Conservation (phyloP, 2,888 invertebrate species). For the Teleogryllus oceanicus region DNA sequence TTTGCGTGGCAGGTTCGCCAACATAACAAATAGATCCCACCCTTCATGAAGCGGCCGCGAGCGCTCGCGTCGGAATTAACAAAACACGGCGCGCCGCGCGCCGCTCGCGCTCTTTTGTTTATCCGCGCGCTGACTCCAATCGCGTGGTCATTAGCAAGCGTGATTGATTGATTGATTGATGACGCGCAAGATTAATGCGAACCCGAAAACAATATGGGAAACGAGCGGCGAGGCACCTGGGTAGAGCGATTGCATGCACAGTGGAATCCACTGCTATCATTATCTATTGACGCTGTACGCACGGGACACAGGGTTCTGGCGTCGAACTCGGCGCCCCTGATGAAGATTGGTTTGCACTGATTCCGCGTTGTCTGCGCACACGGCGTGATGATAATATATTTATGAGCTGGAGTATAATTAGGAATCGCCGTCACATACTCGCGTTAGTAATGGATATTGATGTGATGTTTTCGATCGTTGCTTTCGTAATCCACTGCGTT, state of each 20-base stretch:
- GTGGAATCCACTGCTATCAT: not conserved
- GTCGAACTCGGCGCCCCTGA: not conserved
- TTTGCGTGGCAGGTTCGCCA: not conserved
- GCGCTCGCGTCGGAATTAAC: not conserved
- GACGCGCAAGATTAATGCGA: not conserved
- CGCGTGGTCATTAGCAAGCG: not conserved
- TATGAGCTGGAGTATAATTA: not conserved
- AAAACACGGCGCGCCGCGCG: not conserved
- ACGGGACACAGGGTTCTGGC: not conserved
- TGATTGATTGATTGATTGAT: slow-evolving; percentile 18
- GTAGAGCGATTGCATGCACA: not conserved
- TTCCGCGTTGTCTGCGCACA: not conserved
- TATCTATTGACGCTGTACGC: not conserved
- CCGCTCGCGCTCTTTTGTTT: slow-evolving; percentile 11
- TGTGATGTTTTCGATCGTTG: not conserved
- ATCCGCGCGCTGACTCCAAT: not conserved
- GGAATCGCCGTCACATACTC: not conserved
- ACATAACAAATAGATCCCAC: not conserved
- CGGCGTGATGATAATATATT: not conserved
- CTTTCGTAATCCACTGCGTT: too few relatives aligned
- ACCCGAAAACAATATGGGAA: slow-evolving; percentile 3
- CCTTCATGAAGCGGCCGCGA: not conserved
- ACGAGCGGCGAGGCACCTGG: not conserved
- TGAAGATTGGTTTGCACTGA: slow-evolving; percentile 6
- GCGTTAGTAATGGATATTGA: slow-evolving; percentile 7